Evolutionary conservation across 2,113 vertebrate genomes (phyloP).

Genomic region (Nothoprocta perdicaria): DNA sequence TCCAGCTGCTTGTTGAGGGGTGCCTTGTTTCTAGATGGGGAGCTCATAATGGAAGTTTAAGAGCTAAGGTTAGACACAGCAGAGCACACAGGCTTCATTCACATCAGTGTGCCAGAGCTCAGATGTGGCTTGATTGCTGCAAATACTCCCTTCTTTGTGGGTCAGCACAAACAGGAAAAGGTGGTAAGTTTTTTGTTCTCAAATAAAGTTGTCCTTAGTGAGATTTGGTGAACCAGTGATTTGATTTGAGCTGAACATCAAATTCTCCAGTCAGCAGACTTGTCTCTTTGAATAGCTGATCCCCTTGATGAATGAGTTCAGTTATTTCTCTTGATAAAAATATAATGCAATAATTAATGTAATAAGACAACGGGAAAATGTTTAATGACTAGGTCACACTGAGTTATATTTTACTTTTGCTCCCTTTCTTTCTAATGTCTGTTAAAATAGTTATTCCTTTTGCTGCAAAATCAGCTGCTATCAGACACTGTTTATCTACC

Average conservation of each 20-base stretch:
- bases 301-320: background rate
- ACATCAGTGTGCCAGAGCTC: rapidly evolving
- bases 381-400: background rate
- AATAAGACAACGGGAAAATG: background rate
- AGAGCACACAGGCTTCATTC: background rate
- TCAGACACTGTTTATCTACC: background rate
- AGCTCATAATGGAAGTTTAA: background rate
- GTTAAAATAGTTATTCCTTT: background rate
- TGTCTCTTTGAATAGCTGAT: background rate
- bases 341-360: background rate
- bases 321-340: background rate
- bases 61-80: background rate
- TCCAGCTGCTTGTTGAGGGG: background rate
- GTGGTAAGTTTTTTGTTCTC: background rate
- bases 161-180: background rate
- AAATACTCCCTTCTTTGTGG: background rate
- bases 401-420: background rate
- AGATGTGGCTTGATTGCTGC: background rate
- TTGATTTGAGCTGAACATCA: background rate
- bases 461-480: background rate
- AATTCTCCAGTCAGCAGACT: background rate
- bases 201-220: background rate
- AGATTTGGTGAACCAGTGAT: background rate
- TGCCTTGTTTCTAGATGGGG: background rate
- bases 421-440: background rate